These are phyloP conservation scores for Polymixis flavicincta DNA, from an alignment of 2,888 invertebrate genomes.

Conservation along the genomic window DNA sequence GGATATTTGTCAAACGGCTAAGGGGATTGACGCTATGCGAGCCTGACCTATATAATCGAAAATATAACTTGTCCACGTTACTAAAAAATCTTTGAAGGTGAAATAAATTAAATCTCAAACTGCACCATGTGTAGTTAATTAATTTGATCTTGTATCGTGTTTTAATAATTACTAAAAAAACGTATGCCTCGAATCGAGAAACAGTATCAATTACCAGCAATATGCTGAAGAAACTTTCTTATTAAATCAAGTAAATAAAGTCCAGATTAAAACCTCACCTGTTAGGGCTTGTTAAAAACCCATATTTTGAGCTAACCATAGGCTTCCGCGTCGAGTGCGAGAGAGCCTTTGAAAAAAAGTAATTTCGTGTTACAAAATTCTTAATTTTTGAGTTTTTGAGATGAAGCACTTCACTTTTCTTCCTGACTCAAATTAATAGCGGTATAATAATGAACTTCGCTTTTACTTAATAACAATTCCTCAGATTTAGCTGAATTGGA, in stretches of 20 bases:
- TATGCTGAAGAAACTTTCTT: constrained; percentile 62
- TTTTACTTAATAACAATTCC: constrained; percentile 55
- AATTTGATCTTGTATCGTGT: constrained; percentile 18
- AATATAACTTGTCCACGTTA: background rate
- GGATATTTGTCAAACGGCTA: constrained; percentile 48
- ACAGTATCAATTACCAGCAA: constrained; percentile 62
- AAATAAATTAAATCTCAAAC: constrained; percentile 6
- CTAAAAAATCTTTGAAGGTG: background rate
- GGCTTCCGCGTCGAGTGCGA: constrained; percentile 73
- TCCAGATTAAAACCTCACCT: constrained; percentile 67
- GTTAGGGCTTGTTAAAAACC: constrained; percentile 80
- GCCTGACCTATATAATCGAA: background rate
- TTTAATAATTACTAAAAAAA: constrained; percentile 41
- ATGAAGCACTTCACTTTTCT: constrained; percentile 66
- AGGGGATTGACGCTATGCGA: background rate
- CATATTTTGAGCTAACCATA: constrained; percentile 81
- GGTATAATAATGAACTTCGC: constrained; percentile 57
- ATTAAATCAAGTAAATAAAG: constrained; percentile 62
- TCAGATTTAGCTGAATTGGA: constrained; percentile 31
- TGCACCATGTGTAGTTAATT: constrained; percentile 20
- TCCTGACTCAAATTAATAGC: constrained; percentile 68
- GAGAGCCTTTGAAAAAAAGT: constrained; percentile 66
- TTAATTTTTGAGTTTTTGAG: constrained; percentile 63
- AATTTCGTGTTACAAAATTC: constrained; percentile 67
- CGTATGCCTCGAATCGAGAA: constrained; percentile 32